A percentile compares a stretch with the other conserved stretches of the same genome.
phyloP scores from a whole-genome alignment of 1,140 invertebrate species.

The Limonius californicus region DNA sequence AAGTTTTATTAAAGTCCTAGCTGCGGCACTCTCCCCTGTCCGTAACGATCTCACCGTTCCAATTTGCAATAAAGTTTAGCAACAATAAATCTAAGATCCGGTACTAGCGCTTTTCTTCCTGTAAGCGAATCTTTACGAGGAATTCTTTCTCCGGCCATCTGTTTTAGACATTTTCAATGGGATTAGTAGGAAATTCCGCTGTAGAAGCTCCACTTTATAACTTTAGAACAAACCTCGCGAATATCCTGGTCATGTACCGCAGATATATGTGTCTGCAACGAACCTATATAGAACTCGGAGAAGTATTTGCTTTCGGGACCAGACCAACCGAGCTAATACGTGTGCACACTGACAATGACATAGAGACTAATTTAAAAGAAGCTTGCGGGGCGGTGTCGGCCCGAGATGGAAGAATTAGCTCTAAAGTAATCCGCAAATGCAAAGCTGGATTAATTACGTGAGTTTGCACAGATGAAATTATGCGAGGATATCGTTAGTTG shows the following conservation, averaged over 20 bases:
- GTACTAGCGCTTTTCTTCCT: not conserved
- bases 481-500: too few species aligned
- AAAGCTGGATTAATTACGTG: too few species aligned
- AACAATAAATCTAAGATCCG: not conserved
- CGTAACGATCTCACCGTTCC: not conserved
- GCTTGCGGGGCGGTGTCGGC: not conserved
- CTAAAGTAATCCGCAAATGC: not conserved
- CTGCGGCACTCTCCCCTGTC: not conserved
- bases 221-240: slow-evolving; percentile 6
- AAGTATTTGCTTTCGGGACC: slow-evolving; percentile 10
- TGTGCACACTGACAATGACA: slow-evolving; percentile 17
- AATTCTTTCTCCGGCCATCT: not conserved
- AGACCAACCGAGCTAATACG: slow-evolving; percentile 14
- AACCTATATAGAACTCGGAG: slow-evolving; percentile 3
- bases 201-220: slow-evolving; percentile 11
- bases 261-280: slow-evolving; percentile 15
- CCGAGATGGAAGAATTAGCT: not conserved
- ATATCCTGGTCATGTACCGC: slow-evolving; percentile 9
- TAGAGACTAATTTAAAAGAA: slow-evolving; percentile 16
- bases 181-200: slow-evolving; percentile 11
- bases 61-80: not conserved
- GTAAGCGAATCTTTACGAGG: not conserved
- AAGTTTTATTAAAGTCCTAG: not conserved
- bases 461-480: too few species aligned
- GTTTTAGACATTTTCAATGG: slow-evolving; percentile 14